A percentile compares a stretch with the other conserved stretches of the same genome.
These are phyloP conservation scores for Caenorhabditis japonica DNA, from an alignment of 2,888 invertebrate genomes.

Conservation along the genomic window DNA sequence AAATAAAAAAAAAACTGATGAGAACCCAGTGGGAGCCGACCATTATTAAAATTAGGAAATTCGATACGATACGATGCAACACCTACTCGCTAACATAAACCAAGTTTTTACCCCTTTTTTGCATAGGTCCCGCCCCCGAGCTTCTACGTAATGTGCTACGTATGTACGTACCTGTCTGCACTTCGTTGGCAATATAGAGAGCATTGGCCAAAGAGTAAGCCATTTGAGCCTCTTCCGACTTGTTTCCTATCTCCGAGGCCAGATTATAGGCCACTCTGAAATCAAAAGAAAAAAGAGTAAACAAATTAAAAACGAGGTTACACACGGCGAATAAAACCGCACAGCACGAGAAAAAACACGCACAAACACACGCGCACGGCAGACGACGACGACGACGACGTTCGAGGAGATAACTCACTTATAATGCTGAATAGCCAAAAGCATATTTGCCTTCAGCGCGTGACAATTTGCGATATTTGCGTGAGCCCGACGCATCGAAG, in stretches of 20 bases:
- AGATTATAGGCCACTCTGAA: slow-evolving; percentile 49
- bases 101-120: slow-evolving; percentile 24
- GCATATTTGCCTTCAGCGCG: slow-evolving; percentile 49
- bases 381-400: too few species aligned
- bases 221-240: slow-evolving; percentile 51
- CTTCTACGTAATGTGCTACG: background rate
- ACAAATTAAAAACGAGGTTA: background rate
- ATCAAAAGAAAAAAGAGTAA: background rate
- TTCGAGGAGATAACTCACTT: slow-evolving; percentile 40
- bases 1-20: slow-evolving; percentile 5
- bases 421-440: slow-evolving; percentile 53
- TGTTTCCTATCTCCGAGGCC: slow-evolving; percentile 41
- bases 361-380: too few species aligned
- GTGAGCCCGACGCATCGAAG: slow-evolving; percentile 52
- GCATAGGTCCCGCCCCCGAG: too few species aligned
- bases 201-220: slow-evolving; percentile 54
- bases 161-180: slow-evolving; percentile 43
- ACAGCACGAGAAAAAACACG: too few species aligned
- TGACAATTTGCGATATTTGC: slow-evolving; percentile 57
- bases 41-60: slow-evolving; percentile 38
- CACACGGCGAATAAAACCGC: too few species aligned
- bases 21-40: background rate
- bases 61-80: too few species aligned
- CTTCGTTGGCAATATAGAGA: slow-evolving; percentile 50
- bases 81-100: too few species aligned